Conservation (phyloP, 2,113 vertebrate species). For the Eptesicus fuscus region DNA sequence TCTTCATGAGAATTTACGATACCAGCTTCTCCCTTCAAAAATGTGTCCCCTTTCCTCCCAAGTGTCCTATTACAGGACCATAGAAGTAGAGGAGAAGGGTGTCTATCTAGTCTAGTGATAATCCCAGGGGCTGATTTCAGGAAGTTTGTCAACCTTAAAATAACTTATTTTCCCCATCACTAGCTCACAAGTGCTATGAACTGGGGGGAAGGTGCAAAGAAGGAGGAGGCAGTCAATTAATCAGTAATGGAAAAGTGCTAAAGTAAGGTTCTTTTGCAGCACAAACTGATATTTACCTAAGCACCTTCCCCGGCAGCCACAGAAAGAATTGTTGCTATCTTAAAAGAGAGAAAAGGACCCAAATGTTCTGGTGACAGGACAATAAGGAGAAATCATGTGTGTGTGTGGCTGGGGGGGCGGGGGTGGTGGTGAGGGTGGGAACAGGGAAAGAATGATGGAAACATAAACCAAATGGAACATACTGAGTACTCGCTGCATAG, state of each 20-base stretch:
- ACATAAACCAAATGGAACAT: not conserved
- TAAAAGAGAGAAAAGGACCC: not conserved
- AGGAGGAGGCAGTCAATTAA: not conserved
- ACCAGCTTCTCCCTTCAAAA: not conserved
- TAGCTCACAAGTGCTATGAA: not conserved
- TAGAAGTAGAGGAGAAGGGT: not conserved
- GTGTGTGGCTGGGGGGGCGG: too few species aligned
- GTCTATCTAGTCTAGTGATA: not conserved
- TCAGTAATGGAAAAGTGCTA: not conserved
- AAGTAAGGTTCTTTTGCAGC: not conserved
- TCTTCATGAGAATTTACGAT: not conserved
- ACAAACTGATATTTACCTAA: not conserved
- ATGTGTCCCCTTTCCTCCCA: not conserved
- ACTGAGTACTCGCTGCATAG: not conserved
- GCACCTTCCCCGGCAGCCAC: not conserved
- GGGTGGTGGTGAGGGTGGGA: not conserved
- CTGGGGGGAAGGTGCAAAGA: not conserved
- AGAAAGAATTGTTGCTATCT: not conserved
- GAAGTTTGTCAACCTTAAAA: not conserved
- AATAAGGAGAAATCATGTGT: not conserved
- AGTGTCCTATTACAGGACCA: not conserved
- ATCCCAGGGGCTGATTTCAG: not conserved
- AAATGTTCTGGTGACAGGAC: not conserved
- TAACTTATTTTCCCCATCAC: not conserved
- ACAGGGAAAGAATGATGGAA: not conserved